Evolutionary conservation across 2,797 vertebrate genomes (phyloP), one percentile per base, ranked within the genome.

Genomic region (Chrysocyon brachyurus): DNA sequence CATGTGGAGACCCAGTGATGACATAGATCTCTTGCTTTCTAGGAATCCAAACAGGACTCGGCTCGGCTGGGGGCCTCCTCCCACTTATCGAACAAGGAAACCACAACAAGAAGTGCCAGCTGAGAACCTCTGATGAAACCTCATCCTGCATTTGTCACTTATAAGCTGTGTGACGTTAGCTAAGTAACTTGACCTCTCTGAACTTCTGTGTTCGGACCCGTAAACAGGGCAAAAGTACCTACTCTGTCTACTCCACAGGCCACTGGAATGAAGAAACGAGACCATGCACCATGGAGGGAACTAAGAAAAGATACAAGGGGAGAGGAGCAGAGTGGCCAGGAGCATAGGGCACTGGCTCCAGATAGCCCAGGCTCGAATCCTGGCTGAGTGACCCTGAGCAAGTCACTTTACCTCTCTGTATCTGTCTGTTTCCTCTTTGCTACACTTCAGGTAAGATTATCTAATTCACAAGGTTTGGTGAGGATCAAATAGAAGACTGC

Each of bases 261-360:
- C 10, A 2, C 33, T 31, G 31, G 54, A 56, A 61, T 83, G 22
- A 90, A 87, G 9, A 70, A 77, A 86, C 15, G 68, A 70, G 61
- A 40, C 19, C 12, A n/a, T 7, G 12, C 14, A 15, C 28, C 0
- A 0, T 4, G 12, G 24, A 36, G 26, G 31, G 54, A 61, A 33
- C 17, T 12, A 17, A 72, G 87, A 49, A 54, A 33, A 57, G 40
- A 28, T 9, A 4, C 9, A 17, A 57, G 1, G 2, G 31, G 19
- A n/a, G 21, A 22, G n/a, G 1, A 9, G 40, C 10, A n/a, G n/a
- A 86, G 49, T 9, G 31, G 1, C 61, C 83, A 40, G 10, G 64
- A 66, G 12, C 5, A 3, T 19, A n/a, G 36, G 78, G 57, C 3
- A 0, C 16, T 19, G 46, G 33, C 0, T 0, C 70, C 73, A 33